Base-by-base conservation (phyloP, 2,888 invertebrate species). In the Acleris holmiana region DNA sequence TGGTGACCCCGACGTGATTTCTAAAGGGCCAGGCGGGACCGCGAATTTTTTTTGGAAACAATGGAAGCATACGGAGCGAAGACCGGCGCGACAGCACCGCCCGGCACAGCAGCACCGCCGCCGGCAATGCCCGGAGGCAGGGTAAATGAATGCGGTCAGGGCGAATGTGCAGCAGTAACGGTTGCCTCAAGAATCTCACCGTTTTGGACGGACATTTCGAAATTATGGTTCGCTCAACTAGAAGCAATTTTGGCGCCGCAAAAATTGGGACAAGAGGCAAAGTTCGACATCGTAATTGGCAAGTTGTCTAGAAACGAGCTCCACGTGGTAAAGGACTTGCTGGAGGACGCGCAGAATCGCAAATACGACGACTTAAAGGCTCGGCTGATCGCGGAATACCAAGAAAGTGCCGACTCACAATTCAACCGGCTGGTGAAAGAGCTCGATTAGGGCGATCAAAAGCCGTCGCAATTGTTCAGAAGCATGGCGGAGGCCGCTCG, bases 391-490 rank as follows among this genome's bases (percentile, higher is more conserved):
- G 7, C 15, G 5, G 17, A 13, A 7, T 18, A n/a, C 6, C 44
- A 46, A 4, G 44, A 46, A 7, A 46, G n/a, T 46, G 44, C 44
- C 15, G 17, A 46, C 44, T 46, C 44, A 1, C 44, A 46, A 5
- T 46, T 46, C 44, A 46, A 46, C 5, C 4, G 44, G 17, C 44
- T 46, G 15, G 44, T 51, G 15, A 51, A 18, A 2, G 50, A 29
- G 2, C 15, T 51, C 2, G 29, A 51, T 3, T n/a, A 29, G 17
- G 50, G 50, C 1, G 29, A 51, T 6, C 35, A 51, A 8, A 51
- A 51, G 10, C 50, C 50, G 10, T 35, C 29, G 15, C 50, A 51
- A 6, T 25, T 51, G n/a, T 17, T 51, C 8, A 48, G 48, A 10
- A 48, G 23, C 23, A 23, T 23, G 23, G 23, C 23, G 6, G 23